Conservation (phyloP, 2,113 vertebrate species). For the Centropristis striata region DNA sequence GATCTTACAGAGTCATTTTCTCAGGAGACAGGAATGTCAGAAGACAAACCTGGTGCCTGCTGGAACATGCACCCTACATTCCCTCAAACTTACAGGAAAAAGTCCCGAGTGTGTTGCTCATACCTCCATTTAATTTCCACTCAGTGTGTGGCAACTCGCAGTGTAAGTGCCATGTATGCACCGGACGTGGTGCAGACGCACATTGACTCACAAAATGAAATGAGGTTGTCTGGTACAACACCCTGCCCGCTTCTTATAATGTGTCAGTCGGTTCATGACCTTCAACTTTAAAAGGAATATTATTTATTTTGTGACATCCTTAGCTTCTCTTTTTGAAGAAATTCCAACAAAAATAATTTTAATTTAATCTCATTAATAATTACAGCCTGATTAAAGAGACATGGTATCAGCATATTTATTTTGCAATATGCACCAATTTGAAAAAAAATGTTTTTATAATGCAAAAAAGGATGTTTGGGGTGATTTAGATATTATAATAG, state of each 20-base stretch:
- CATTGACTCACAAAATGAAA: slow-evolving; percentile 74
- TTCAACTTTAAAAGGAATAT: not conserved
- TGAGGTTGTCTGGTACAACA: slow-evolving; percentile 63
- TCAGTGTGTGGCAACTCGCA: slow-evolving; percentile 45
- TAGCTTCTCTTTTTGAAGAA: not conserved
- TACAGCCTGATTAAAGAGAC: no score
- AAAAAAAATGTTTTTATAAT: no score
- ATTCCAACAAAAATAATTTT: not conserved
- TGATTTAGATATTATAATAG: no score
- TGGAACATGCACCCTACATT: slow-evolving; percentile 75
- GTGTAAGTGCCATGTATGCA: slow-evolving; percentile 8
- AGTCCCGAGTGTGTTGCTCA: slow-evolving; percentile 54
- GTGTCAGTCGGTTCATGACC: not conserved
- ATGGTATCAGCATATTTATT: no score
- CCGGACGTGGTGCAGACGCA: slow-evolving; percentile 65
- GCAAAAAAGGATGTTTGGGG: no score
- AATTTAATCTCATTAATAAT: no score
- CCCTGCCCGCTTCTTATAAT: slow-evolving; percentile 16
- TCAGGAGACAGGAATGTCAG: slow-evolving; percentile 85
- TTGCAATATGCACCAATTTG: no score
- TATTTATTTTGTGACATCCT: not conserved
- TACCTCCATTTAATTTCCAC: slow-evolving; percentile 47
- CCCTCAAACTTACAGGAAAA: slow-evolving; percentile 72
- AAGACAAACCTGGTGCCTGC: slow-evolving; percentile 75
- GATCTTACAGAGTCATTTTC: slow-evolving; percentile 83